phyloP scores from a whole-genome alignment of 2,797 vertebrate genomes.

The Antennarius maculatus region DNA sequence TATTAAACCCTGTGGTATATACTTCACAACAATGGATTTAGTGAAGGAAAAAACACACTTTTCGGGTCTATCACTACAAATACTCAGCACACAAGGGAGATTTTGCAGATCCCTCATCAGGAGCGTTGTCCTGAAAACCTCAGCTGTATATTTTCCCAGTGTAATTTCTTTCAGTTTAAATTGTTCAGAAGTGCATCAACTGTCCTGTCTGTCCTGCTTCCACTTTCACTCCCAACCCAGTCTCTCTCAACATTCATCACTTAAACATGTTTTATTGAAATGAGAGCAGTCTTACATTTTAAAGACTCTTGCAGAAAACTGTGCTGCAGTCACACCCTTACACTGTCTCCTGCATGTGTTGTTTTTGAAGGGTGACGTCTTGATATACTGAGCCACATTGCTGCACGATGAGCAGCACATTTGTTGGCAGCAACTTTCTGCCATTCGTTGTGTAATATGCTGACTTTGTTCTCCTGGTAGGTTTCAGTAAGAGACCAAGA shows the following conservation, averaged over 20 bases:
- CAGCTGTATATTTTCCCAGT: not conserved
- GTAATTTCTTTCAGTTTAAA: constrained; percentile 20
- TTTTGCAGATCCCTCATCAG: constrained; percentile 27
- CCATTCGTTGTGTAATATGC: constrained; percentile 48
- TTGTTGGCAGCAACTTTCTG: constrained; percentile 34
- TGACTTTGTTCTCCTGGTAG: constrained; percentile 61
- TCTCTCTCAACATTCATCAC: constrained; percentile 4
- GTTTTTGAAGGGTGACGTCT: constrained; percentile 47
- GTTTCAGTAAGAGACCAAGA: constrained; percentile 44
- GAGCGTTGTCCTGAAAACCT: constrained; percentile 13
- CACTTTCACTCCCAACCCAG: not conserved
- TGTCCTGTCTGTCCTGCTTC: constrained; percentile 13
- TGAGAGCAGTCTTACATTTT: constrained; percentile 19
- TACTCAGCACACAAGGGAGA: constrained; percentile 40
- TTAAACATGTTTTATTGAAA: constrained; percentile 36
- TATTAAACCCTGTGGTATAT: constrained; percentile 53
- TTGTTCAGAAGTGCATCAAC: constrained; percentile 35
- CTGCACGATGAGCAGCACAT: constrained; percentile 32
- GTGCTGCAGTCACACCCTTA: too few species aligned
- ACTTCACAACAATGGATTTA: constrained; percentile 50
- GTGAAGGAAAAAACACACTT: constrained; percentile 25
- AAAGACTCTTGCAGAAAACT: constrained; percentile 21
- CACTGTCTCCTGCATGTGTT: constrained; percentile 4
- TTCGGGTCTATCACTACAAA: constrained; percentile 39
- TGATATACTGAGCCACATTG: constrained; percentile 53